Percentiles rank a stretch among this genome's conserved stretches.
Conservation (phyloP, 2,797 vertebrate genomes). For the Pangasius sanitwongsei region DNA sequence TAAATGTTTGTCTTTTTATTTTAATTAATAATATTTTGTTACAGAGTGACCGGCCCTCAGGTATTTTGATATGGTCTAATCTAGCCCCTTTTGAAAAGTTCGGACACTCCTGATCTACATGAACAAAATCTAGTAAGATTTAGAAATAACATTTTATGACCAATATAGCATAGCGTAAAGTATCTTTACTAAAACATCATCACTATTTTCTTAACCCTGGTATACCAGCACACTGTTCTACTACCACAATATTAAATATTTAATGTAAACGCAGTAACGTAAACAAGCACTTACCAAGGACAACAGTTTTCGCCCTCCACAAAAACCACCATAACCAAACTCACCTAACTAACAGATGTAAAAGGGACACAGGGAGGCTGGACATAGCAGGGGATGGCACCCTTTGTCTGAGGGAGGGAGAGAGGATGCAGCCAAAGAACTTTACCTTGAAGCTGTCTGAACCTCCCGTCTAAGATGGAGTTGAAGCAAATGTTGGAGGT, state of each 20-base stretch:
- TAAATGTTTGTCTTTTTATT: neutral
- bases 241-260: constrained; percentile 66
- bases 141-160: neutral
- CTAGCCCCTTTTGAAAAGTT: neutral
- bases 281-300: constrained; percentile 21
- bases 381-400: neutral
- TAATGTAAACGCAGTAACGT: constrained; percentile 55
- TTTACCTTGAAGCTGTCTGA: constrained; percentile 83
- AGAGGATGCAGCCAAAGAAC: constrained; percentile 44
- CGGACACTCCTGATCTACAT: neutral
- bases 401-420: constrained; percentile 5
- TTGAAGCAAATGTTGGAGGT: constrained; percentile 80
- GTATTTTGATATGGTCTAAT: neutral
- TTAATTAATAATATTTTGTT: neutral
- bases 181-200: neutral
- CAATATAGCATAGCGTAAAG: neutral
- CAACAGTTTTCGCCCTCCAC: constrained; percentile 23
- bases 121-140: neutral
- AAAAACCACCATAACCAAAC: constrained; percentile 43
- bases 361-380: constrained; percentile 21
- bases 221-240: neutral
- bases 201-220: neutral
- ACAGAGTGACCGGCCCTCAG: neutral
- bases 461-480: constrained; percentile 81
- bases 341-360: constrained; percentile 1